Conservation (phyloP, 2,797 vertebrate genomes). For the Pangasius mekongensis region DNA sequence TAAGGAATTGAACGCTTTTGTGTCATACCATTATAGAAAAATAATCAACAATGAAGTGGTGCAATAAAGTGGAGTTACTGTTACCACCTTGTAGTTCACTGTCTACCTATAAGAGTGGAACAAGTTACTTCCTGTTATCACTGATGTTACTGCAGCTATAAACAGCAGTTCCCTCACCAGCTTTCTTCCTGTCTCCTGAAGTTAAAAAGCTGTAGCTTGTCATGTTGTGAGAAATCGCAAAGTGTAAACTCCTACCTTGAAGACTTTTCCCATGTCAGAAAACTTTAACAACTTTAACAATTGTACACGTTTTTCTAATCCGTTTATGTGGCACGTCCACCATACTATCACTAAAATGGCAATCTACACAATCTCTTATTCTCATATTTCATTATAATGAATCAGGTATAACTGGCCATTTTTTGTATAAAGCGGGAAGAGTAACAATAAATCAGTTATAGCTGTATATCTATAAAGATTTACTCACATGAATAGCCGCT, state of each 20-base stretch:
- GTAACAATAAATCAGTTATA: not conserved
- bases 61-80: not conserved
- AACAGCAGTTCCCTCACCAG: not conserved
- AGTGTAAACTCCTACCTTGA: not conserved
- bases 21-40: not conserved
- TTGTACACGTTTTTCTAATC: not conserved
- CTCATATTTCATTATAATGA: not conserved
- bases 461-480: not conserved
- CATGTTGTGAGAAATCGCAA: not conserved
- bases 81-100: not conserved
- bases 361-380: not conserved
- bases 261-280: not conserved
- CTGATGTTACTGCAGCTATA: not conserved
- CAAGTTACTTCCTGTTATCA: not conserved
- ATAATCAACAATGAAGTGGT: not conserved
- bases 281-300: not conserved
- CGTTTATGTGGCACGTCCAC: not conserved
- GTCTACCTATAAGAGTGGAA: not conserved
- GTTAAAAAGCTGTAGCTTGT: not conserved
- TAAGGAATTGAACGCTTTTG: not conserved
- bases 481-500: conserved; percentile 86
- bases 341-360: not conserved
- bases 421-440: not conserved
- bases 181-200: not conserved
- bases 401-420: not conserved